Conservation (phyloP, 2,113 vertebrate species). For the Bagarius yarrelli region DNA sequence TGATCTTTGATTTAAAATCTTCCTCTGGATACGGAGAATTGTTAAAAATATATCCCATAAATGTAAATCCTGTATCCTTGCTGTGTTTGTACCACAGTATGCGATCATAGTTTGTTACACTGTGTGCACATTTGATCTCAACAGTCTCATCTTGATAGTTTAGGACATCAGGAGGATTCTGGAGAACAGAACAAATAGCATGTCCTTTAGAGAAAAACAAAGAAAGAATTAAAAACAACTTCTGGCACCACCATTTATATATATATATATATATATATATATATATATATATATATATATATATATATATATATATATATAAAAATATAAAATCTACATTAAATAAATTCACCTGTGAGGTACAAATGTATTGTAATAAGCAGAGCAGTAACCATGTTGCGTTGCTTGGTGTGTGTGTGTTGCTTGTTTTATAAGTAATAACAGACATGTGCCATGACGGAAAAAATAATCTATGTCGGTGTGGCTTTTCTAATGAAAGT, state of each 20-base stretch:
- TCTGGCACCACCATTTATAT: background rate
- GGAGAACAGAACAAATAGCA: background rate
- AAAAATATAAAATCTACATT: background rate
- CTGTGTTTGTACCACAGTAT: slow-evolving; percentile 30
- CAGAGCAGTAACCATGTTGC: background rate
- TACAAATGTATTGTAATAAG: background rate
- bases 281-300: background rate
- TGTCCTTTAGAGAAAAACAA: slow-evolving; percentile 25
- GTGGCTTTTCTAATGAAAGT: background rate
- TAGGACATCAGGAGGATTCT: slow-evolving; percentile 3
- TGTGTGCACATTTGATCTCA: slow-evolving; percentile 41
- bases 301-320: too few species aligned
- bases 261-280: background rate
- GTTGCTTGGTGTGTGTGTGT: background rate
- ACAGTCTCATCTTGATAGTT: background rate
- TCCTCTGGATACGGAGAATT: background rate
- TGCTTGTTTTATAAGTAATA: too few species aligned
- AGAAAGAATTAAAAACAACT: background rate
- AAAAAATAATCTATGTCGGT: too few species aligned
- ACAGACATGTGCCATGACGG: background rate
- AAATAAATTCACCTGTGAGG: slow-evolving; percentile 19
- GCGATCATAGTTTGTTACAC: background rate
- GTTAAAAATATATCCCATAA: slow-evolving; percentile 37
- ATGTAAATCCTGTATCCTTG: slow-evolving; percentile 6
- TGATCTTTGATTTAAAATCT: background rate